Conservation (phyloP, 2,797 vertebrate species). For the Sus cebifrons region DNA sequence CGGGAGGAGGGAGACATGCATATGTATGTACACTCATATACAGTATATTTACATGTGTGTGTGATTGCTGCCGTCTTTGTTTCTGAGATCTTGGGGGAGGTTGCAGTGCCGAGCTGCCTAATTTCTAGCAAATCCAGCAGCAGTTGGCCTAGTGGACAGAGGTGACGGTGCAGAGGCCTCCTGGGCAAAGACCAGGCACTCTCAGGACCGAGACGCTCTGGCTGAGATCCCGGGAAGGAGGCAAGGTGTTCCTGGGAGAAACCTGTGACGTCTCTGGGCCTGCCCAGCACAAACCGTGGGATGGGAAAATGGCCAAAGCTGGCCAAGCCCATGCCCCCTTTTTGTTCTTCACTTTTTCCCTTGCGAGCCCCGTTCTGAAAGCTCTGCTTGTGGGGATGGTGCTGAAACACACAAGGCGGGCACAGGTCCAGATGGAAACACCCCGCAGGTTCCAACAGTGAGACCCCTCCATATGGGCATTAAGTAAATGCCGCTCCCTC, state of each 20-base stretch:
- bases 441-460: no score
- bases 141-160: neutral
- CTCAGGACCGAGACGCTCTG: no score
- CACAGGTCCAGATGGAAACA: neutral
- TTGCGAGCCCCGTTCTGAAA: neutral
- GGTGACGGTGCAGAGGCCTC: neutral
- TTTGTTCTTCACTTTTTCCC: neutral
- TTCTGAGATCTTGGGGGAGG: neutral
- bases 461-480: rapidly evolving
- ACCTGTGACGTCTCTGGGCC: no score
- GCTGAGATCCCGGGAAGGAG: neutral
- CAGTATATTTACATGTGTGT: neutral
- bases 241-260: neutral
- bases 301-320: neutral
- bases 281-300: neutral
- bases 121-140: neutral
- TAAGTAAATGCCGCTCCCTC: neutral
- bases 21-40: rapidly evolving
- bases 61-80: neutral
- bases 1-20: no score
- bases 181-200: neutral
- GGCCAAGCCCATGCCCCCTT: no score
- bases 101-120: neutral
- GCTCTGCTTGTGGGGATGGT: neutral
- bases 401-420: rapidly evolving